Evolutionary conservation across 2,888 invertebrate genomes (phyloP).

Genomic region (Cremastobaeus sp.): DNA sequence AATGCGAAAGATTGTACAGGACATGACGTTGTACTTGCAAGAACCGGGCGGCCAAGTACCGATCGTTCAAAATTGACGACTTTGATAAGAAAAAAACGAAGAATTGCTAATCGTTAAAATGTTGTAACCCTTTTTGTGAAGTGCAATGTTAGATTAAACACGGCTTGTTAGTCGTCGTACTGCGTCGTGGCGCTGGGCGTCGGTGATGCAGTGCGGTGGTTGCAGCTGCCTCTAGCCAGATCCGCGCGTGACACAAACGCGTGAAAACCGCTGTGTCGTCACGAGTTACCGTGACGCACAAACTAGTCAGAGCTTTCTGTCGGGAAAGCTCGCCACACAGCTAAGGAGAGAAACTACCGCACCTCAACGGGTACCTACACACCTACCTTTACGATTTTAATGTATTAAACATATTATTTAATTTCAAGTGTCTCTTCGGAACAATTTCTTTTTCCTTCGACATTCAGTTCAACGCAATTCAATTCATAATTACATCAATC

Average conservation of each 20-base stretch:
- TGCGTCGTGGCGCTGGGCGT: constrained; percentile 77
- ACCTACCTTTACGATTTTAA: constrained; percentile 73
- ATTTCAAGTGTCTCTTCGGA: not conserved
- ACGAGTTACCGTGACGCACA: constrained; percentile 71
- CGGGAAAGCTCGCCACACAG: constrained; percentile 75
- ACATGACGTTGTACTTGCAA: constrained; percentile 42
- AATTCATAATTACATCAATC: no score
- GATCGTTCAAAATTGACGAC: constrained; percentile 48
- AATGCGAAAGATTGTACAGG: constrained; percentile 28
- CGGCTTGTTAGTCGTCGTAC: constrained; percentile 77
- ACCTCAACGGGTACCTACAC: constrained; percentile 77
- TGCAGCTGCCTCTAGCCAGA: constrained; percentile 74
- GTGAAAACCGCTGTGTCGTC: constrained; percentile 67
- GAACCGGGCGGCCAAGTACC: constrained; percentile 36
- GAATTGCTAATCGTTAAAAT: constrained; percentile 63
- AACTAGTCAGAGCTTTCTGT: constrained; percentile 75
- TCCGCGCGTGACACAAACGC: constrained; percentile 68
- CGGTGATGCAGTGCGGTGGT: constrained; percentile 78
- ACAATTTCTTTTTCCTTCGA: not conserved
- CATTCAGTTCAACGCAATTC: no score
- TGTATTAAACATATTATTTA: constrained; percentile 13
- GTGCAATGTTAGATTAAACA: constrained; percentile 70
- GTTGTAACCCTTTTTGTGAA: constrained; percentile 70
- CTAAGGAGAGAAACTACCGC: constrained; percentile 77
- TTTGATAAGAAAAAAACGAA: constrained; percentile 38